These are phyloP conservation scores for Mantis religiosa DNA, from an alignment of 2,888 invertebrate species.

Conservation along the genomic window DNA sequence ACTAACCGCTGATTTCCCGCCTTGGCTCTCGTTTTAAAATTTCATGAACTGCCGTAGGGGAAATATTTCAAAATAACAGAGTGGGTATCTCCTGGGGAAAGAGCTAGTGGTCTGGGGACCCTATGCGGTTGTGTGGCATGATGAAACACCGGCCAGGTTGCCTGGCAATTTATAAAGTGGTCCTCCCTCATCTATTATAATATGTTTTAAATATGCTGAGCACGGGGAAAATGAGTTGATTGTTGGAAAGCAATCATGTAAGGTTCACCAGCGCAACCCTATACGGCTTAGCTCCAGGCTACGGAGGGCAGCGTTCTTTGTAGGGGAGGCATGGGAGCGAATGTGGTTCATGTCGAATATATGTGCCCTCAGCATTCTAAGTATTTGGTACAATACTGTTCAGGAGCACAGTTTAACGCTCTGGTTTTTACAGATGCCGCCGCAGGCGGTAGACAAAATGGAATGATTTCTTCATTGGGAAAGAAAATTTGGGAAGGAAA, in stretches of 20 bases:
- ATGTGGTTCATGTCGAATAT: background rate
- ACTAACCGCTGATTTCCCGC: background rate
- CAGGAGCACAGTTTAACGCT: no score
- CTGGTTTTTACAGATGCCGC: no score
- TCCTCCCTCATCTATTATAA: background rate
- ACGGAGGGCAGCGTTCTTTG: background rate
- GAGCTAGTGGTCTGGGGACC: background rate
- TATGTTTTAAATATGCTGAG: background rate
- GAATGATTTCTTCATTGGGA: no score
- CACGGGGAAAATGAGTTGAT: background rate
- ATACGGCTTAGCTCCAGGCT: background rate
- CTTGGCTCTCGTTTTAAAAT: background rate
- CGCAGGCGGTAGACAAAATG: no score
- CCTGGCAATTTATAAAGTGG: background rate
- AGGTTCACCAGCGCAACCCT: background rate
- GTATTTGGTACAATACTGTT: background rate
- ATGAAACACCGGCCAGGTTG: background rate
- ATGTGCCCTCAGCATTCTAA: background rate
- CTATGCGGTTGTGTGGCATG: background rate
- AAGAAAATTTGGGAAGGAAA: no score
- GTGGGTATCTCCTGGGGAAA: background rate
- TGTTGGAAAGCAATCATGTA: background rate
- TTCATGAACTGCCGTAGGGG: background rate
- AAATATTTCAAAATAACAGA: background rate
- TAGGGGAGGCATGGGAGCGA: background rate